phyloP scores from a whole-genome alignment of 2,888 invertebrate genomes.

The Anticlea derivata region DNA sequence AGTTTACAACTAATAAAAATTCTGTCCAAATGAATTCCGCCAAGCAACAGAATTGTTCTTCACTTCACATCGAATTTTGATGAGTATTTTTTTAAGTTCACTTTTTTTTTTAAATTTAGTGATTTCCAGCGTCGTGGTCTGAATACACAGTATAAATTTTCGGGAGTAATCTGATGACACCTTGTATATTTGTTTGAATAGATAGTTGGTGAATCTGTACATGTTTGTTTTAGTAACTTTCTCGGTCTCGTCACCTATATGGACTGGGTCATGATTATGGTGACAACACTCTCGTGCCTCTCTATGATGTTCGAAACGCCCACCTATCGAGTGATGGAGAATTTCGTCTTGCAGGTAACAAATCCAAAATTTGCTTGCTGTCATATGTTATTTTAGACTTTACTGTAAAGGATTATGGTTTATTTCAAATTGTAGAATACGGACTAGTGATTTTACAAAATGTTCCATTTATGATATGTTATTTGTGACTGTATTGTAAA shows the following conservation, averaged over 20 bases:
- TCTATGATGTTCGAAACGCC: slow-evolving; percentile 99
- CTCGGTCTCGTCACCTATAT: slow-evolving; percentile 98
- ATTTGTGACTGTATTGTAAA: neutral
- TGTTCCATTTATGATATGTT: no score
- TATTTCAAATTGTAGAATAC: slow-evolving; percentile 92
- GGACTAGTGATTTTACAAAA: slow-evolving; percentile 98
- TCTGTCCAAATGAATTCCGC: no score
- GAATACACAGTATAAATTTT: no score
- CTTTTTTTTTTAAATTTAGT: no score
- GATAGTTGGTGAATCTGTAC: no score
- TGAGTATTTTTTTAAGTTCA: no score
- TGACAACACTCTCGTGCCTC: slow-evolving; percentile 97
- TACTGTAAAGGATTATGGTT: neutral
- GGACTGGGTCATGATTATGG: slow-evolving; percentile 99
- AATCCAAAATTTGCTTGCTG: neutral
- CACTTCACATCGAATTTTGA: no score
- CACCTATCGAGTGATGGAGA: slow-evolving; percentile 95
- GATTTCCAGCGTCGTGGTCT: no score
- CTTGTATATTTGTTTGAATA: no score
- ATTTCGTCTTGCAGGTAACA: slow-evolving; percentile 90
- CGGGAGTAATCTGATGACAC: no score
- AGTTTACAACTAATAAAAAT: no score
- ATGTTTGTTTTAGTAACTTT: slow-evolving; percentile 92
- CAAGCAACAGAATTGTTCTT: no score
- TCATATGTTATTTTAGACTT: neutral